These are phyloP conservation scores for Kuschelorhynchus macadamiae DNA, from an alignment of 2,888 invertebrate species.

Conservation along the genomic window DNA sequence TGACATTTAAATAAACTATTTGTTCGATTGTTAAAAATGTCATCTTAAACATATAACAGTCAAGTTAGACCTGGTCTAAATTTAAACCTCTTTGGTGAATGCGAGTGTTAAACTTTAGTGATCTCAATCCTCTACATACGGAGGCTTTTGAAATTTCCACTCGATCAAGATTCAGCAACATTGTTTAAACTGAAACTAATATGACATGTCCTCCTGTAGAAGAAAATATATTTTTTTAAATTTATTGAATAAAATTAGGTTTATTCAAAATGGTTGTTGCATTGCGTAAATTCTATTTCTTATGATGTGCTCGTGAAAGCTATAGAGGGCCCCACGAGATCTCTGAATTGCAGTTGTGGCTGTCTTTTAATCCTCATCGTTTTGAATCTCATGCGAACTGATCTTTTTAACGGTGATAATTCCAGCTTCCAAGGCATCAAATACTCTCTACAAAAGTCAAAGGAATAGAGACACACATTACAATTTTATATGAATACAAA, in stretches of 20 bases:
- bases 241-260: too few species aligned
- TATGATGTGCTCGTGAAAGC: conserved; percentile 1
- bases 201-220: not conserved
- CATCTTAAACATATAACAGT: too few species aligned
- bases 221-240: too few species aligned
- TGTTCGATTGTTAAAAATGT: too few species aligned
- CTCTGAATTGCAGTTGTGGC: conserved; percentile 2
- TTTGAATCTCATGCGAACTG: not conserved
- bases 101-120: not conserved
- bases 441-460: too few species aligned
- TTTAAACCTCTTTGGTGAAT: too few species aligned
- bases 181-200: not conserved
- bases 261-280: too few species aligned
- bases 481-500: not conserved
- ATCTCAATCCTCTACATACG: not conserved
- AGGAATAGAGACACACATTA: not conserved
- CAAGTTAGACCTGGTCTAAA: too few species aligned
- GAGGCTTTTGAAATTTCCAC: conserved; percentile 7
- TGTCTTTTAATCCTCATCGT: not conserved
- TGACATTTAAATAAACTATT: too few species aligned
- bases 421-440: not conserved
- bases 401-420: conserved; percentile 12
- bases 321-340: not conserved
- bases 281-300: not conserved
- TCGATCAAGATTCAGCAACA: not conserved